A percentile compares a stretch with the other conserved stretches of the same genome.
Conservation (phyloP, 2,113 vertebrate species). For the Vimba vimba region DNA sequence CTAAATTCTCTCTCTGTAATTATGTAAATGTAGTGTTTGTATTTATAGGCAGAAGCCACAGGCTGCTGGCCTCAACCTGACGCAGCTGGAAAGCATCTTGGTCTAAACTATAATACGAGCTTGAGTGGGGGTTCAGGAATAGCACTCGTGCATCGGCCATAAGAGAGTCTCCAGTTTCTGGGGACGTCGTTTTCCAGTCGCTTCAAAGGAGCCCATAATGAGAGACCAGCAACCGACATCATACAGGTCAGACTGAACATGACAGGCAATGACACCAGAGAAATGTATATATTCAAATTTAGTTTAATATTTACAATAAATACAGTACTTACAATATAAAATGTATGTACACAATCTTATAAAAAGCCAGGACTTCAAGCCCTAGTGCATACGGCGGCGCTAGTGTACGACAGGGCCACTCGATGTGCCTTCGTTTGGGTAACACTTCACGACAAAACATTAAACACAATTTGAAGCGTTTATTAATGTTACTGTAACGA, state of each 20-base stretch:
- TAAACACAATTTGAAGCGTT: no score
- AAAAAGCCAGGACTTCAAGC: constrained; percentile 90
- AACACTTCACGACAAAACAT: background rate
- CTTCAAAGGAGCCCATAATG: constrained; percentile 57
- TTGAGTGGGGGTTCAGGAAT: constrained; percentile 62
- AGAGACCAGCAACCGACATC: constrained; percentile 47
- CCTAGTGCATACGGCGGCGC: constrained; percentile 74
- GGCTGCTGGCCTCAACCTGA: constrained; percentile 78
- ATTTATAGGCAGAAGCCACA: constrained; percentile 92
- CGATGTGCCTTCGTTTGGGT: background rate
- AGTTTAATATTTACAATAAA: constrained; percentile 92
- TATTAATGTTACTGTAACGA: no score
- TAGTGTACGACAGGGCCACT: constrained; percentile 80
- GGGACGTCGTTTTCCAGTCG: constrained; percentile 46
- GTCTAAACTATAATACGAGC: constrained; percentile 77
- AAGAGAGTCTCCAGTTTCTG: constrained; percentile 53
- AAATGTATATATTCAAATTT: constrained; percentile 68
- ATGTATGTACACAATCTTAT: constrained; percentile 88
- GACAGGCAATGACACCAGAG: background rate
- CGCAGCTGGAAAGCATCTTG: constrained; percentile 87
- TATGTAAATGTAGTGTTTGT: constrained; percentile 91
- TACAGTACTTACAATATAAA: constrained; percentile 87
- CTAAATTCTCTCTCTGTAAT: constrained; percentile 85
- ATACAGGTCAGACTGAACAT: background rate
- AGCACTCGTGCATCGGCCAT: constrained; percentile 54